Evolutionary conservation across 23 tunicate species (phyloP).

Genomic region (Trididemnum miniatum): DNA sequence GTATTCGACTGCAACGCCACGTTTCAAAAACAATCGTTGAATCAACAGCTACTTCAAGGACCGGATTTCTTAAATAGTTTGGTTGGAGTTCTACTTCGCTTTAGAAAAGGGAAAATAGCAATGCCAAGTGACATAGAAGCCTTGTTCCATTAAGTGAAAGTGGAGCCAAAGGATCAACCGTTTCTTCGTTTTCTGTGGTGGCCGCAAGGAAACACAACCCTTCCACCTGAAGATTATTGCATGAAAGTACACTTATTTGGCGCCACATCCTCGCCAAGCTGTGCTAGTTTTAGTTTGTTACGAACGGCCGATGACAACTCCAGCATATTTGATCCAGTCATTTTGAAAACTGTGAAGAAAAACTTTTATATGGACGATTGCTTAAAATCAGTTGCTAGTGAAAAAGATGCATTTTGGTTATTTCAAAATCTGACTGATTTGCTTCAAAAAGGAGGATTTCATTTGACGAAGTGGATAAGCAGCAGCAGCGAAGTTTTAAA

Average conservation of each 20-base stretch:
- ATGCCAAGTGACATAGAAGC: neutral
- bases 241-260: constrained; percentile 2
- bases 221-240: neutral
- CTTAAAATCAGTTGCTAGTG: neutral
- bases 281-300: neutral
- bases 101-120: neutral
- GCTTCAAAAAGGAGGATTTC: neutral
- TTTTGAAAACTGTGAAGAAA: neutral
- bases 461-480: neutral
- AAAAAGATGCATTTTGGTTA: neutral
- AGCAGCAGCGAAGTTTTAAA: neutral
- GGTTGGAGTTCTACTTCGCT: neutral
- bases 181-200: constrained; percentile 9
- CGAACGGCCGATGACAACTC: constrained; percentile 3
- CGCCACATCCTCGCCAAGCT: neutral
- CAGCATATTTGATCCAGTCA: neutral
- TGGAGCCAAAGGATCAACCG: neutral
- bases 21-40: neutral
- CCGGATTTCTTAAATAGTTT: neutral
- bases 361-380: constrained; percentile 8
- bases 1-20: neutral
- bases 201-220: neutral
- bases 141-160: neutral
- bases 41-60: neutral
- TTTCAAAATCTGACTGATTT: neutral